A percentile compares a stretch with the other conserved stretches of the same genome.
phyloP scores from a whole-genome alignment of 2,888 invertebrate species.

The Hecatera dysodea region DNA sequence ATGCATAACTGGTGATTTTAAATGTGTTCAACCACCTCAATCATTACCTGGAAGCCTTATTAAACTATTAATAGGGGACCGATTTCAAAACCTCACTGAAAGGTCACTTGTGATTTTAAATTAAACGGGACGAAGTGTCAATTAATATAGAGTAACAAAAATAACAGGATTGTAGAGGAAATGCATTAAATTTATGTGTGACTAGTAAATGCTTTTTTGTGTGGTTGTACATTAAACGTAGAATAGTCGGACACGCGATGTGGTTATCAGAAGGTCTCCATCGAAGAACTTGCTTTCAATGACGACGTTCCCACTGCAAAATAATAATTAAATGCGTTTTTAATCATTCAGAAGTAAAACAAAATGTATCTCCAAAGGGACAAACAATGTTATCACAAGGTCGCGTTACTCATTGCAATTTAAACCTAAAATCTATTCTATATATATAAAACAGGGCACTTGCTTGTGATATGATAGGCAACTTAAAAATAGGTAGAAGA shows the following conservation, averaged over 20 bases:
- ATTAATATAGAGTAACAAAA: conserved; percentile 21
- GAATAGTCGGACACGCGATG: conserved; percentile 98
- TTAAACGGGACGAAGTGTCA: conserved; percentile 31
- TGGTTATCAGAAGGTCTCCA: conserved; percentile 97
- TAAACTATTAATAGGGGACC: conserved; percentile 18
- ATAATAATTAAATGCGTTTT: conserved; percentile 31
- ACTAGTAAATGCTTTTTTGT: conserved; percentile 77
- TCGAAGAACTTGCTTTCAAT: conserved; percentile 99
- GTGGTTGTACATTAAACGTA: conserved; percentile 93
- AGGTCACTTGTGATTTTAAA: conserved; percentile 66
- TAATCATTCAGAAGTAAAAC: not conserved
- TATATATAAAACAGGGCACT: not conserved
- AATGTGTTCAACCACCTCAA: conserved; percentile 4
- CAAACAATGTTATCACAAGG: too few relatives aligned
- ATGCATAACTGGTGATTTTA: conserved; percentile 26
- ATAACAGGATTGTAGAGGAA: conserved; percentile 43
- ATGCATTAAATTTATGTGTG: conserved; percentile 65
- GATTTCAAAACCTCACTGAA: conserved; percentile 51
- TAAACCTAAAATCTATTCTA: not conserved
- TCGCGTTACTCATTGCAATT: not conserved
- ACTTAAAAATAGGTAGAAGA: too few relatives aligned
- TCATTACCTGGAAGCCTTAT: conserved; percentile 32
- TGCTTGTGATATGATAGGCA: not conserved
- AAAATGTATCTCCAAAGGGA: not conserved
- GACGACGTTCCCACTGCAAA: conserved; percentile 97